Conservation (phyloP, 1,140 invertebrate genomes). For the Macrostomum lignano region DNA sequence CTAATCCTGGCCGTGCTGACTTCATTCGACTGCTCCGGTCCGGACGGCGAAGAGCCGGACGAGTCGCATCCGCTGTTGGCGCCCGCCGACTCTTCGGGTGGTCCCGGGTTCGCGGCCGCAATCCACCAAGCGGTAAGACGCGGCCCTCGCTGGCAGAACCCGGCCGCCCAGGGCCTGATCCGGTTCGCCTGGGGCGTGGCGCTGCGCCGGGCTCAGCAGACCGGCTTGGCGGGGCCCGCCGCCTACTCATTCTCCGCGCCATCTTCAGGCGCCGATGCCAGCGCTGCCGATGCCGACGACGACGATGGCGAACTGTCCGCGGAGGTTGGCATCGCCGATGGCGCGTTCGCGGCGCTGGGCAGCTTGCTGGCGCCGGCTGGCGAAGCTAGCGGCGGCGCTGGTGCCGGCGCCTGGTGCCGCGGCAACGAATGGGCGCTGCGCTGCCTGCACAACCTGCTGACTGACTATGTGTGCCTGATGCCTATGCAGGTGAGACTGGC, state of each 20-base stretch:
- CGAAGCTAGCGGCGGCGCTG: too few relatives aligned
- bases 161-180: conserved; percentile 40
- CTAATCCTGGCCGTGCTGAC: conserved; percentile 5
- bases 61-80: not conserved
- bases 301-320: conserved; percentile 1
- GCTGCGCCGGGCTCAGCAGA: too few relatives aligned
- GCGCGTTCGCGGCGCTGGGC: conserved; percentile 26
- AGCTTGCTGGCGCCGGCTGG: conserved; percentile 29
- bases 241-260: not conserved
- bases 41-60: not conserved
- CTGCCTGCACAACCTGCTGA: too few relatives aligned
- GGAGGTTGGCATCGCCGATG: conserved; percentile 4
- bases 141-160: conserved; percentile 33
- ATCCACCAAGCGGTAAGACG: conserved; percentile 33
- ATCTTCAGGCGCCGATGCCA: conserved; percentile 1
- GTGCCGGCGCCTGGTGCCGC: conserved; percentile 6
- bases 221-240: too few relatives aligned
- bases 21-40: not conserved
- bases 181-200: conserved; percentile 50
- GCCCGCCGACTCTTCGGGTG: too few relatives aligned
- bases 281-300: too few relatives aligned
- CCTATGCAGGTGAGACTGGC: conserved; percentile 1
- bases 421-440: conserved; percentile 5
- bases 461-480: conserved; percentile 1
- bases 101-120: conserved; percentile 13